Evolutionary conservation across 2,888 invertebrate genomes (phyloP), one percentile per base, ranked within the genome.

Genomic region (Schizaphis graminum): DNA sequence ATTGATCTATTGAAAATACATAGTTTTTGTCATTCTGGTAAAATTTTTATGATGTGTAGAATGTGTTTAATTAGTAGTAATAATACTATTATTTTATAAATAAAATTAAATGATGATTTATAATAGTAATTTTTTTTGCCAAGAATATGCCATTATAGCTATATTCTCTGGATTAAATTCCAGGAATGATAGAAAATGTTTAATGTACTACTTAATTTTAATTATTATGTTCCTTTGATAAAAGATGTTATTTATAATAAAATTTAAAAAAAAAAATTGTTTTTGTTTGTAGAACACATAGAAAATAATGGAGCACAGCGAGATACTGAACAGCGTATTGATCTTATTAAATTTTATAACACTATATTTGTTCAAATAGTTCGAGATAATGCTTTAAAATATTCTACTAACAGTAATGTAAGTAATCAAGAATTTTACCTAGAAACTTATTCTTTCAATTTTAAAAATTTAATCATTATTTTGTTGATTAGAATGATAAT

Each of bases 301-400:
- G 84, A 61, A 91, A 85, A 24, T 49, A 84, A 85, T 26, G 88
- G 94, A 57, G 95, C 92, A 94, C 77, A 95, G 94, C 93, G 95
- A 95, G 94, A 94, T 92, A 94, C 53, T 84, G 97, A 97, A 95
- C 97, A 97, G 95, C 96, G 98, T 95, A 98, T 98, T 28, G 99
- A 99, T 96, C 97, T 99, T 94, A 99, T 99, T 95, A 97, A 97
- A 95, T 99, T 99, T 96, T 99, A 99, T 96, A 99, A 99, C 96
- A 97, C 97, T 91, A 97, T 98, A 89, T 99, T 98, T 96, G 98
- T 99, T 93, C 97, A 97, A 95, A 97, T 97, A 95, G 97, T 99
- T 96, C 98, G 98, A 95, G 97, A 97, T 94, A 98, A 98, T 95
- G 98, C 98, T 0, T 96, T 97, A 94, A 96, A 97, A 95, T 98